A percentile compares a stretch with the other conserved stretches of the same genome.
These are phyloP conservation scores for Muscicapa adusta DNA, from an alignment of 2,113 vertebrate species.

Conservation along the genomic window DNA sequence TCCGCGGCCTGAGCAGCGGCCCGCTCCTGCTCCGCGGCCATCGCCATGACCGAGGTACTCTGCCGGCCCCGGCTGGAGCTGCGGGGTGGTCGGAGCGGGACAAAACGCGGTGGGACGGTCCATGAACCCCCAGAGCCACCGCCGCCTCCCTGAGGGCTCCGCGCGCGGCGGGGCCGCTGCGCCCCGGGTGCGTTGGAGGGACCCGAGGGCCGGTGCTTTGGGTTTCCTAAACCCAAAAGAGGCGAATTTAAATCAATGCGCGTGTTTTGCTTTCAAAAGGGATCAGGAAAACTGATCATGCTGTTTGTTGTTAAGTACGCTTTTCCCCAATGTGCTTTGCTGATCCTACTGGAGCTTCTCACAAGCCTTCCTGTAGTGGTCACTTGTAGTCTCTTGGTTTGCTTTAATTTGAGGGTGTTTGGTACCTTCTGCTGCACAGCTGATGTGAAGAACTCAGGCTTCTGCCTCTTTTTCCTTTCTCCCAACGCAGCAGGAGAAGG, in stretches of 20 bases:
- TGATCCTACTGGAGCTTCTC: rapidly evolving
- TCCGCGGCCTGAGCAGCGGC: no score
- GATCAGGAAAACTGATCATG: no score
- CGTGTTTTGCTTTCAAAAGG: rapidly evolving
- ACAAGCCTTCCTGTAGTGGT: rapidly evolving
- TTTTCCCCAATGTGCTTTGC: neutral
- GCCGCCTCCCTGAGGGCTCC: neutral
- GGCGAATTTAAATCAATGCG: neutral
- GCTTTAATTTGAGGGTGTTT: neutral
- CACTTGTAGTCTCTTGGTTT: neutral
- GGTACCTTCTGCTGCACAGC: neutral
- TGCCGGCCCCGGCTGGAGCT: neutral
- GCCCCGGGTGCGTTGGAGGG: neutral
- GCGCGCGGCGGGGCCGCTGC: neutral
- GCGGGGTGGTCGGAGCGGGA: neutral
- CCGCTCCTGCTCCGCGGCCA: no score
- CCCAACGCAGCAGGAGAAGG: constrained; percentile 69
- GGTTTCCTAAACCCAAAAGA: neutral
- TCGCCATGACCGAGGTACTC: constrained; percentile 26
- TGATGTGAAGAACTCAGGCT: neutral
- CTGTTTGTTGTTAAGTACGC: rapidly evolving
- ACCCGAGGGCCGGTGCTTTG: neutral
- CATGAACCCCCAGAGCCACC: rapidly evolving
- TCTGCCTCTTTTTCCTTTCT: neutral
- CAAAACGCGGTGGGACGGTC: rapidly evolving